Evolutionary conservation across 2,113 vertebrate genomes (phyloP).

Genomic region (Chrysemys picta): DNA sequence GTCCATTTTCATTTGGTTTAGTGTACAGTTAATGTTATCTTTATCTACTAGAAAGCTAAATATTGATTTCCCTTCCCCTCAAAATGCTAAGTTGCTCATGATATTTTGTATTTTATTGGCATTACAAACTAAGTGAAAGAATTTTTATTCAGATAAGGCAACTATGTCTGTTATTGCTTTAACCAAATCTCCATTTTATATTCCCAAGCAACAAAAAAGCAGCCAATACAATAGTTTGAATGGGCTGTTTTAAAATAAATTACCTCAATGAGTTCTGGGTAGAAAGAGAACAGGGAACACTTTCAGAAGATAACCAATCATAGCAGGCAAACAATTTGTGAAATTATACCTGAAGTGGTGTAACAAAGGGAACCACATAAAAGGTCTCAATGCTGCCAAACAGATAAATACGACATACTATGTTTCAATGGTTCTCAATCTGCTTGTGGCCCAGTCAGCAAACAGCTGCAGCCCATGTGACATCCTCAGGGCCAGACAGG

Average conservation of each 20-base stretch:
- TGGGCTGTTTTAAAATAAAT: background rate
- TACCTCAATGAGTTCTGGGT: background rate
- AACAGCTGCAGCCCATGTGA: no score
- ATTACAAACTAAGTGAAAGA: background rate
- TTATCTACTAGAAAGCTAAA: background rate
- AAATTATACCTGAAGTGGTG: background rate
- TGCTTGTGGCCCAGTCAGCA: no score
- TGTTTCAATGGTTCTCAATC: no score
- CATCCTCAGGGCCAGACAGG: no score
- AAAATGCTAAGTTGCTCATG: background rate
- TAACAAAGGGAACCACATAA: background rate
- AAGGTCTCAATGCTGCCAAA: background rate
- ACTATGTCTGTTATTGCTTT: background rate
- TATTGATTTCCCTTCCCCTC: background rate
- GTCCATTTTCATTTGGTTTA: background rate
- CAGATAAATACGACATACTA: background rate
- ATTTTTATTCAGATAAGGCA: background rate
- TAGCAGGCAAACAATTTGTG: background rate
- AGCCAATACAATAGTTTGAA: background rate
- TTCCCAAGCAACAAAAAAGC: background rate
- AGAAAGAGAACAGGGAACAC: background rate
- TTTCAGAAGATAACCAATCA: background rate
- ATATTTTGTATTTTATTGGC: background rate
- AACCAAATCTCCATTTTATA: background rate
- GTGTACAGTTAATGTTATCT: background rate